Evolutionary conservation across 92 coral and sea anemone species (phyloP).

Genomic region (Palythoa grandis): DNA sequence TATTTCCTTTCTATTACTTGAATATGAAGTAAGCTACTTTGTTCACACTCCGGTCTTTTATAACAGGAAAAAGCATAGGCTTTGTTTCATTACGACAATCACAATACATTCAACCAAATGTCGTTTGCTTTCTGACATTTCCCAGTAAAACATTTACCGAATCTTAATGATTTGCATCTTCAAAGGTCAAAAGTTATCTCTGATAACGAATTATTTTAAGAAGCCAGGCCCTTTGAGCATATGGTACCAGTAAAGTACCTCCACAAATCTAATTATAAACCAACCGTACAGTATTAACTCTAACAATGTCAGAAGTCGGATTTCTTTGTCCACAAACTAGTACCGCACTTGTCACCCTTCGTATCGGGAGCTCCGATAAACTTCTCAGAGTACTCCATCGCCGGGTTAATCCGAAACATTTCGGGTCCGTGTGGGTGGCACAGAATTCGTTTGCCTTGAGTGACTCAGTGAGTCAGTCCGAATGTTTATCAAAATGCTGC

Average conservation of each 20-base stretch:
- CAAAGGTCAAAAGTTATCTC: not conserved
- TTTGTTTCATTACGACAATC: not conserved
- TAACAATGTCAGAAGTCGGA: not conserved
- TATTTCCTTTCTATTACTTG: constrained; percentile 19
- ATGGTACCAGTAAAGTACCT: not conserved
- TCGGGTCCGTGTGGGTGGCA: constrained; percentile 13
- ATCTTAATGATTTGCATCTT: constrained; percentile 1
- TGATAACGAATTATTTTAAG: not conserved
- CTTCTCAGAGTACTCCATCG: not conserved
- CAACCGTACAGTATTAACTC: not conserved
- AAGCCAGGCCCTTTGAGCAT: not conserved
- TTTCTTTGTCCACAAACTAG: not conserved
- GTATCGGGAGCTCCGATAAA: not conserved
- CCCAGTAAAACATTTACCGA: not conserved
- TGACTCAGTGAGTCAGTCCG: not conserved
- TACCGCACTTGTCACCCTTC: not conserved
- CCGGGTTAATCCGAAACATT: not conserved
- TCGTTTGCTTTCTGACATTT: not conserved
- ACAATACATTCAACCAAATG: not conserved
- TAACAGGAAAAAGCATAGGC: not conserved
- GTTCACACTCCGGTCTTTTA: not conserved
- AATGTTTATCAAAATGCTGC: not conserved
- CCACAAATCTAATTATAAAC: not conserved
- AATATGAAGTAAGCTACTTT: not conserved
- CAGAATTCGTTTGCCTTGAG: not conserved